A percentile compares a stretch with the other conserved stretches of the same genome.
Evolutionary conservation across 2,888 invertebrate genomes (phyloP).

Genomic region (Noctua janthina): DNA sequence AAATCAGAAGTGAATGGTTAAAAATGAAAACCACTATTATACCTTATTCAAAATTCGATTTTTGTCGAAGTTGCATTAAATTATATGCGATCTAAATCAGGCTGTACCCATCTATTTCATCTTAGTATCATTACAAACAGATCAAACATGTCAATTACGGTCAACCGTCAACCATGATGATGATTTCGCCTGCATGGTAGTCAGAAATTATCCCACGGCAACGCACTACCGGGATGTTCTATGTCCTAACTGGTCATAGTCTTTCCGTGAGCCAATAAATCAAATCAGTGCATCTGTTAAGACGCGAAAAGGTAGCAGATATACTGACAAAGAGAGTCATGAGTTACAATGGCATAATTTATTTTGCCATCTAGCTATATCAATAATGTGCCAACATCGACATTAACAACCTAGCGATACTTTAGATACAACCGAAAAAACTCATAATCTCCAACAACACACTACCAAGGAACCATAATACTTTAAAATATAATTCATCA

Average conservation of each 20-base stretch:
- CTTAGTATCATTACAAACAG: background rate
- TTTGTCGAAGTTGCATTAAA: background rate
- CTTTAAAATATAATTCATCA: slow-evolving; percentile 41
- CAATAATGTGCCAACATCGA: background rate
- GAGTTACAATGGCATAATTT: background rate
- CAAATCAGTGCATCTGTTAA: background rate
- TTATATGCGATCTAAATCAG: background rate
- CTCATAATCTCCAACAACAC: background rate
- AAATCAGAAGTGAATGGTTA: no score
- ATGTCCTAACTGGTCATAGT: background rate
- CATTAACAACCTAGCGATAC: background rate
- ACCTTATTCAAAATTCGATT: background rate
- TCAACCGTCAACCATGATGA: slow-evolving; percentile 10
- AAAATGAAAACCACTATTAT: background rate
- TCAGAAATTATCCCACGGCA: background rate
- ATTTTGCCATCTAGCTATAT: background rate
- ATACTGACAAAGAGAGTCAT: background rate
- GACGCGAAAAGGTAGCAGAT: background rate
- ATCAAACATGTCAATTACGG: slow-evolving; percentile 10
- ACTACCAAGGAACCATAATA: background rate
- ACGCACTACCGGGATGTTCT: background rate
- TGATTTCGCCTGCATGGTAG: background rate
- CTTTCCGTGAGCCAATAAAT: background rate
- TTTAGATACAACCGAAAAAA: background rate
- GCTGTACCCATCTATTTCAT: background rate